phyloP scores from a whole-genome alignment of 35 echinoderm and acorn worm genomes.

The Heliocidaris tuberculata region DNA sequence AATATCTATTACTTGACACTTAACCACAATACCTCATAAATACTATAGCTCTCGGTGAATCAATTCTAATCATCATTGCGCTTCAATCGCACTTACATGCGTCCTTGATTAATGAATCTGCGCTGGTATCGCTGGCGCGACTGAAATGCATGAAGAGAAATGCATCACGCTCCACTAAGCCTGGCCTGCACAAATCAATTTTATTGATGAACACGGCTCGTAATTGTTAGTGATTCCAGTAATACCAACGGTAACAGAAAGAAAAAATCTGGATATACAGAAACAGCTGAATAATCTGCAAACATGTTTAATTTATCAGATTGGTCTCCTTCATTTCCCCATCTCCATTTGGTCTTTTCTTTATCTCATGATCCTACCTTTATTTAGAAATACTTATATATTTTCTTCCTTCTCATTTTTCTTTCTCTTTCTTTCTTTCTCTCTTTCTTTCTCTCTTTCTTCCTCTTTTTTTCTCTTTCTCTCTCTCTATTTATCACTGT shows the following conservation, averaged over 20 bases:
- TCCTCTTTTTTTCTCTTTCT: background rate
- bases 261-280: background rate
- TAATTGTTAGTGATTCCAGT: background rate
- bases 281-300: background rate
- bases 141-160: background rate
- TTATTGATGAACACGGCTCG: background rate
- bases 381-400: too few relatives aligned
- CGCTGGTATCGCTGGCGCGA: background rate
- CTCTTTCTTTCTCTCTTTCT: background rate
- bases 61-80: background rate
- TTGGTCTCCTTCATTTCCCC: too few relatives aligned
- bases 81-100: background rate
- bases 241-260: background rate
- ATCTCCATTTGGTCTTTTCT: too few relatives aligned
- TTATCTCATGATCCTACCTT: too few relatives aligned
- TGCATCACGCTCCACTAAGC: background rate
- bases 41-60: background rate
- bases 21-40: conserved; percentile 10
- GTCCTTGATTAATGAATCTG: background rate
- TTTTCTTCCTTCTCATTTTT: too few relatives aligned
- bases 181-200: background rate
- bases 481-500: background rate
- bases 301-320: too few relatives aligned
- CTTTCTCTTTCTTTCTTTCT: background rate
- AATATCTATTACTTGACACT: background rate